Percentiles rank a stretch among this genome's conserved stretches.
phyloP scores from a whole-genome alignment of 2,888 invertebrate genomes.

The Yponomeuta cagnagella region DNA sequence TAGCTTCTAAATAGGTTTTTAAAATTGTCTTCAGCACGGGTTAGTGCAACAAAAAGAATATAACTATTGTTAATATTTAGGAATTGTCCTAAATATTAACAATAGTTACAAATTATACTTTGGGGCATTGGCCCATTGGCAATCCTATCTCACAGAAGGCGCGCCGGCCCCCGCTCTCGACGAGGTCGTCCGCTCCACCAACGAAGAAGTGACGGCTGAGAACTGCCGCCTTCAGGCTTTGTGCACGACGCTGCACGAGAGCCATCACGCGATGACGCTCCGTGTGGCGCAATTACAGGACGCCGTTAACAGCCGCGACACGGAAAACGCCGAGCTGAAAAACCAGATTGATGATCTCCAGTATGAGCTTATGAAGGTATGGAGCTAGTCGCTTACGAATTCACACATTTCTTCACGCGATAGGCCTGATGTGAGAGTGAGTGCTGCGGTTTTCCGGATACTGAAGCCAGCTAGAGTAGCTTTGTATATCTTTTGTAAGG shows the following conservation, averaged over 20 bases:
- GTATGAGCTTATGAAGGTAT: slow-evolving; percentile 89
- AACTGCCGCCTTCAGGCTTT: slow-evolving; percentile 93
- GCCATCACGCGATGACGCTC: slow-evolving; percentile 93
- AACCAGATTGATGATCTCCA: slow-evolving; percentile 98
- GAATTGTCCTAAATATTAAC: no score
- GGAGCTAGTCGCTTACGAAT: not conserved
- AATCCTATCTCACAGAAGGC: slow-evolving; percentile 47
- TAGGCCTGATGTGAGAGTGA: no score
- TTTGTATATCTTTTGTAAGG: no score
- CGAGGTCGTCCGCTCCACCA: slow-evolving; percentile 88
- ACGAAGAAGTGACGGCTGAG: slow-evolving; percentile 91
- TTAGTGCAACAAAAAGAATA: no score
- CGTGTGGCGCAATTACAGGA: slow-evolving; percentile 93
- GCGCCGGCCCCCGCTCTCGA: slow-evolving; percentile 84
- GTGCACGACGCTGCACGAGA: slow-evolving; percentile 93
- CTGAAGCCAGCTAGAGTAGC: no score
- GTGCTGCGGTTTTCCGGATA: no score
- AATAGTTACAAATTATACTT: no score
- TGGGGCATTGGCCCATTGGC: no score
- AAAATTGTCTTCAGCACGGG: no score
- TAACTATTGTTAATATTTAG: no score
- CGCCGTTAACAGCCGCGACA: slow-evolving; percentile 92
- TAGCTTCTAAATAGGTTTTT: no score
- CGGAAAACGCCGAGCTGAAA: slow-evolving; percentile 94
- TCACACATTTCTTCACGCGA: no score